These are phyloP conservation scores for Ophion ventricosus DNA, from an alignment of 2,888 invertebrate species.

Conservation along the genomic window DNA sequence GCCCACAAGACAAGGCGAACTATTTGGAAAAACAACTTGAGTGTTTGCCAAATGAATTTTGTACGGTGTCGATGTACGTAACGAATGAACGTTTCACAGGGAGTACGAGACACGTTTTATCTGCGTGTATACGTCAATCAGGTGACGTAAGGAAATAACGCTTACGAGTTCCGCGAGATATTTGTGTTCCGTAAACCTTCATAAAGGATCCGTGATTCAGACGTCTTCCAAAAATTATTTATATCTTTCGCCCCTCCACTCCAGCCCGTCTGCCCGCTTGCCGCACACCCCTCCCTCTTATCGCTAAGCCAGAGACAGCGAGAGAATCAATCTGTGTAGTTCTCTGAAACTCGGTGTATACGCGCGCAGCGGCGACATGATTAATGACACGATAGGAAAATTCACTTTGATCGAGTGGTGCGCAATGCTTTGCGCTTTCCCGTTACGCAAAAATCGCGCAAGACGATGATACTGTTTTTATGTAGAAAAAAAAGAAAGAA, in stretches of 20 bases:
- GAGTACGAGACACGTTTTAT: constrained; percentile 2
- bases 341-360: constrained; percentile 16
- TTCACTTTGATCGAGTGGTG: background rate
- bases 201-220: constrained; percentile 4
- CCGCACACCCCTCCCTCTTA: background rate
- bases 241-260: background rate
- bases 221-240: constrained; percentile 21
- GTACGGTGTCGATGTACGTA: no score
- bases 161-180: background rate
- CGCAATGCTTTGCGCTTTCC: background rate
- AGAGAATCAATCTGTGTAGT: constrained; percentile 47
- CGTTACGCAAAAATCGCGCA: background rate
- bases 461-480: background rate
- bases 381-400: constrained; percentile 14
- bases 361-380: background rate
- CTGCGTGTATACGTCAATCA: background rate
- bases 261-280: no score
- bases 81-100: no score
- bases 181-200: background rate
- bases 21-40: no score
- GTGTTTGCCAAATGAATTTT: no score
- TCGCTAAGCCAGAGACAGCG: constrained; percentile 16
- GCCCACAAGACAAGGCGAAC: no score
- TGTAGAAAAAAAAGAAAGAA: background rate
- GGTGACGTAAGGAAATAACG: background rate